Percentiles rank a stretch among this genome's conserved stretches.
These are phyloP conservation scores for Leptodactylus fuscus DNA, from an alignment of 2,113 vertebrate genomes.

Conservation along the genomic window DNA sequence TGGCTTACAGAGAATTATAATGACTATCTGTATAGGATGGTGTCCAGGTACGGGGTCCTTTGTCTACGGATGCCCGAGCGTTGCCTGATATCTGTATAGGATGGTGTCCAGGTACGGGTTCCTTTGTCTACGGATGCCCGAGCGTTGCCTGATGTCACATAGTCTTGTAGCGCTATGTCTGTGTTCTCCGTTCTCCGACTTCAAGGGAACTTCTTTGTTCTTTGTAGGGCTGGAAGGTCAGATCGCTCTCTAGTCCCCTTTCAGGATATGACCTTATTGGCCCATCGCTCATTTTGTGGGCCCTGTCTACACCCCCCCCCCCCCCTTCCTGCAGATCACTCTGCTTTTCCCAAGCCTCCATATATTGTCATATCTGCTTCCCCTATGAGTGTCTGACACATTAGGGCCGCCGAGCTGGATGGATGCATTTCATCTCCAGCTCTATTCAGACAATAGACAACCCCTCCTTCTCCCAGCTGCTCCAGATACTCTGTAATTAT, in stretches of 20 bases:
- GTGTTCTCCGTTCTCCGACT: not conserved
- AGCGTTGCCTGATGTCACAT: not conserved
- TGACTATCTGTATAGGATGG: no score
- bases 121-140: not conserved
- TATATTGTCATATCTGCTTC: conserved; percentile 41
- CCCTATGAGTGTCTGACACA: conserved; percentile 31
- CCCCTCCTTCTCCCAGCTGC: conserved; percentile 50
- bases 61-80: not conserved
- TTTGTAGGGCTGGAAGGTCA: conserved; percentile 38
- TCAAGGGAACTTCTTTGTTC: conserved; percentile 17
- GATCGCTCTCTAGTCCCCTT: not conserved
- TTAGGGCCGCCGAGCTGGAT: conserved; percentile 23
- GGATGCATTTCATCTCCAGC: conserved; percentile 32
- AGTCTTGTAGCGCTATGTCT: not conserved
- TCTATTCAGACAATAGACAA: not conserved
- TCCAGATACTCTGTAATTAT: conserved; percentile 53
- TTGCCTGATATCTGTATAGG: no score
- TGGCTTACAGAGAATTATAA: no score
- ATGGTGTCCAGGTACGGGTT: no score
- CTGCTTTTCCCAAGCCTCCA: not conserved
- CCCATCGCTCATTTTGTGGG: conserved; percentile 17
- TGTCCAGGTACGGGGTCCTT: no score
- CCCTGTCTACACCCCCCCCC: conserved; percentile 14
- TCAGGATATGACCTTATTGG: conserved; percentile 44
- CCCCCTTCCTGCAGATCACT: conserved; percentile 31